These are phyloP conservation scores for Eupithecia exiguata DNA, from an alignment of 2,888 invertebrate genomes.

Conservation along the genomic window DNA sequence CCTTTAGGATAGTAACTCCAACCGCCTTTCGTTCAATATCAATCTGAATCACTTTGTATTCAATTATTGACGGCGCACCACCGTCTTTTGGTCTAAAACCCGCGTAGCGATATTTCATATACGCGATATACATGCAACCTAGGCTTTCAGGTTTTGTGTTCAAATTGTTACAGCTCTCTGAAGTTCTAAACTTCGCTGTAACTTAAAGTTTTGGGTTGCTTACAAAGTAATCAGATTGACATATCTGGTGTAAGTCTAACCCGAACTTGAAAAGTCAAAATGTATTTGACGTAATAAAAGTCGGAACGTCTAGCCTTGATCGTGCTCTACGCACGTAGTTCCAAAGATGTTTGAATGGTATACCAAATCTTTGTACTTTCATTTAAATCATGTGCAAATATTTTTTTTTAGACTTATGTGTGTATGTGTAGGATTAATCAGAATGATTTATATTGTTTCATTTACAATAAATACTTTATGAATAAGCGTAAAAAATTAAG, in stretches of 20 bases:
- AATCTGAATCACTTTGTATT: neutral
- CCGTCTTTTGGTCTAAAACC: too few species aligned
- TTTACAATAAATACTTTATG: neutral
- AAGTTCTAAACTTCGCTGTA: neutral
- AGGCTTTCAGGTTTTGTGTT: neutral
- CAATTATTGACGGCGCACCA: neutral
- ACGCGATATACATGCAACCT: neutral
- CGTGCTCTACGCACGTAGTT: neutral
- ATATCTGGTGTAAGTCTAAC: neutral
- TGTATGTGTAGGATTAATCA: neutral
- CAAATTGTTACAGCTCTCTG: neutral
- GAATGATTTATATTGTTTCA: neutral
- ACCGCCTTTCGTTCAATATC: neutral
- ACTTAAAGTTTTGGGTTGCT: neutral
- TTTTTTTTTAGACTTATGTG: neutral
- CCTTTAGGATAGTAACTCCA: neutral
- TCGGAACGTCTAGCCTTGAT: neutral
- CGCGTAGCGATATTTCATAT: neutral
- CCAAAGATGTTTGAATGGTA: neutral
- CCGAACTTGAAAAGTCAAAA: slow-evolving; percentile 6
- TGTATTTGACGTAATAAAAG: too few species aligned
- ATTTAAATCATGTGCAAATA: neutral
- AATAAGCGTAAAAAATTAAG: neutral
- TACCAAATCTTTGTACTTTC: slow-evolving; percentile 3
- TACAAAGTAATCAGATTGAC: neutral